Base-by-base conservation (phyloP, 2,113 vertebrate genomes). In the Eidolon helvum region DNA sequence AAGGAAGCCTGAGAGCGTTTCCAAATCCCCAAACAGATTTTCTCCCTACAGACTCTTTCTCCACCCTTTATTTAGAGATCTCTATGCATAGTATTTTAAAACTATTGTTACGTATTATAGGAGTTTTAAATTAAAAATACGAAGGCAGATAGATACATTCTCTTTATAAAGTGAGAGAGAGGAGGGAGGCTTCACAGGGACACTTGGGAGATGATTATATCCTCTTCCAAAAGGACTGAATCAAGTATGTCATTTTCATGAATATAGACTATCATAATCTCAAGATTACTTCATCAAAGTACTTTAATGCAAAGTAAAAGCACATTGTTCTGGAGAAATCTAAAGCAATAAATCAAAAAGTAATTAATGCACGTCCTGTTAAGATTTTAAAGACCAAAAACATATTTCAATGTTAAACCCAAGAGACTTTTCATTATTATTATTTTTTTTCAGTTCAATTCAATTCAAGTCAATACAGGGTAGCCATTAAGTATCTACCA, bases 261-360 rank as follows among this genome's bases (percentile, higher is more conserved):
- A 86, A 94, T 66, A 93, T 24, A 93, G 9, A 35, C 71, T 72
- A 9, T 6, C 75, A 96, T 35, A 92, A 48, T 48, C 6, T 72
- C 5, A 85, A 87, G 0, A 0, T 65, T 92, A 95, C 94, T 84
- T 48, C 43, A 7, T 72, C 38, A 21, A 82, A 91, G 33, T 65
- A 48, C 38, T 94, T 93, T 69, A 74, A 79, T 85, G 45, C 7
- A 95, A 95, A 96, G 40, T 8, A 68, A 94, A 90, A 86, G 22
- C 4, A 50, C 26, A 74, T n/a, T 79, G 24, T 74, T 53, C 26
- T 92, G 10, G 21, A 91, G 55, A 94, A 89, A 65, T 40, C 26
- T 77, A 86, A 86, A 93, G 26, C 59, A 93, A 78, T 93, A 91
- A 63, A 87, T 96, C 8, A 79, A 69, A 91, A 79, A 68, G 35